Evolutionary conservation across 2,113 vertebrate species (phyloP).

Genomic region (Cinclus mexicanus): DNA sequence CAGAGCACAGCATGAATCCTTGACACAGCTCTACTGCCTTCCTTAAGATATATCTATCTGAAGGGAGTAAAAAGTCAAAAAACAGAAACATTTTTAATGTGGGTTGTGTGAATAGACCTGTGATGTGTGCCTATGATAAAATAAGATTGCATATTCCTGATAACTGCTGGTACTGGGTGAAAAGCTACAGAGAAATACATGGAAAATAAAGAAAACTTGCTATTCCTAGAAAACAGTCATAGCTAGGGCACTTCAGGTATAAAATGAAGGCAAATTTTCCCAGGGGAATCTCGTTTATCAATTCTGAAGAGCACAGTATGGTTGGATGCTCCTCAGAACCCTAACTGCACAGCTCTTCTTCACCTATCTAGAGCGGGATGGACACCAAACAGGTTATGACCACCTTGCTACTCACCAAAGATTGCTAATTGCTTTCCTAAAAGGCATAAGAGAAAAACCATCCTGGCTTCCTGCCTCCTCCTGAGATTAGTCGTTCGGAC

Average conservation of each 20-base stretch:
- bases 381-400: neutral
- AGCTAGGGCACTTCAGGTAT: neutral
- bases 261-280: neutral
- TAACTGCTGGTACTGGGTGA: neutral
- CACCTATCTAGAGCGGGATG: neutral
- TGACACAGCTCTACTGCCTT: neutral
- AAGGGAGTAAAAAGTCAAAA: neutral
- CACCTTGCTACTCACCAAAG: neutral
- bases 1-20: neutral
- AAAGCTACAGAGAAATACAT: neutral
- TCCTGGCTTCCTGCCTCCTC: neutral
- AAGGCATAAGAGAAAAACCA: neutral
- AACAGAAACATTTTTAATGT: slow-evolving; percentile 15
- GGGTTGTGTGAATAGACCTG: neutral
- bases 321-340: neutral
- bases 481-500: neutral
- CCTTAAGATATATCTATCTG: neutral
- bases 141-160: neutral
- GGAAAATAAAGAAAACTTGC: neutral
- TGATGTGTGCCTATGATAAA: neutral
- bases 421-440: neutral
- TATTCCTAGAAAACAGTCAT: neutral
- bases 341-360: neutral
- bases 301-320: neutral
- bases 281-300: neutral